Evolutionary conservation across 1,140 invertebrate genomes (phyloP), one percentile per base, ranked within the genome.

Genomic region (Hyles euphorbiae): DNA sequence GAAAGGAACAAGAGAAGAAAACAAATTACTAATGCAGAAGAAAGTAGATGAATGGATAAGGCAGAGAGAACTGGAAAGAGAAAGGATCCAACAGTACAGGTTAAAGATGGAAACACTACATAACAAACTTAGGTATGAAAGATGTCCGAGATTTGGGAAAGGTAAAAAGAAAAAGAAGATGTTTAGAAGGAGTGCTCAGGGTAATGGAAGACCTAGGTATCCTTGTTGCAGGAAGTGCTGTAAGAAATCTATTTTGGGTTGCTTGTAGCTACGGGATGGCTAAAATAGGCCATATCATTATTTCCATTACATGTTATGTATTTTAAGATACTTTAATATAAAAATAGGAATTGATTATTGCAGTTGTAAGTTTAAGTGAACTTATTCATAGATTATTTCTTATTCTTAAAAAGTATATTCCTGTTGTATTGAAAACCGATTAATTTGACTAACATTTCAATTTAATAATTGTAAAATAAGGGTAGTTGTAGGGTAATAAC

Each of bases 181-280:
- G 51, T 45, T 6, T 11, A 61, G 46, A 57, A 36, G 5, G 53
- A 57, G 44, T 63, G 59, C 54, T 7, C 34, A 48, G 9, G 46
- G 48, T 22, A 69, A 64, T n/a, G 7, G n/a, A 33, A 51, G 3
- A 10, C 3, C 5, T 6, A 11, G 10, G 34, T 76, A 72, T 53
- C 80, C 80, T 0, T 85, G 80, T 45, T 84, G 81, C 48, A 72
- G 81, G 34, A 84, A 84, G 53, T 84, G 81, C 52, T 84, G 81
- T 47, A 84, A 84, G 47, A 74, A 71, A 45, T 84, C 81, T 0
- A 81, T 80, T 34, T 61, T 84, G 56, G 81, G 81, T 0, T 84
- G 81, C 52, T 62, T 84, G n/a, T 78, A 58, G 64, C 22, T 22
- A 22, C 22, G 22, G 22, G 22, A 22, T 22, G 22, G 22, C 22